Percentiles rank a stretch among this genome's conserved stretches.
Conservation (phyloP, 1,140 invertebrate species). For the Scylla paramamosain region DNA sequence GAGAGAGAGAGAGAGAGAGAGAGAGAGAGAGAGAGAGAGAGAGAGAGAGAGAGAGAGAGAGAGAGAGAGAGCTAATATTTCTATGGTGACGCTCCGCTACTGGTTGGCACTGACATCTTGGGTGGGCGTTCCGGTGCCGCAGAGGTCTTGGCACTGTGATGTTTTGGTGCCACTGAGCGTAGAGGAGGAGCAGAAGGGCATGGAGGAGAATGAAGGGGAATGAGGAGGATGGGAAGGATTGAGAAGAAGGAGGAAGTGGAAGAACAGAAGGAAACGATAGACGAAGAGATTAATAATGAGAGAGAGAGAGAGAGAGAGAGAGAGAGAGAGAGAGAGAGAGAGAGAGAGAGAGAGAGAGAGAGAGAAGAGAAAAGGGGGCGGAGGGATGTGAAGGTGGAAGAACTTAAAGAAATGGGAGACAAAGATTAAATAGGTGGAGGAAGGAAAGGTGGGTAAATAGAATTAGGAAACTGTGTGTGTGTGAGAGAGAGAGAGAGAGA, state of each 20-base stretch:
- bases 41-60: no score
- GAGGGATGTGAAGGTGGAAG: no score
- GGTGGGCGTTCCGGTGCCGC: not conserved
- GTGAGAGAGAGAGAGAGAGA: no score
- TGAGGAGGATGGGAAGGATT: not conserved
- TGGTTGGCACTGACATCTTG: not conserved
- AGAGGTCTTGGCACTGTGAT: not conserved
- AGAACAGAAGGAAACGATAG: no score
- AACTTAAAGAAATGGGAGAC: no score
- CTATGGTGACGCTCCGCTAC: not conserved
- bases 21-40: not conserved
- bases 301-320: not conserved
- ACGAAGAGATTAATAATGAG: not conserved
- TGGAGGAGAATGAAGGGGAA: not conserved
- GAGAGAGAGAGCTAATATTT: not conserved
- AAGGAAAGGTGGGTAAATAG: no score
- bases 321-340: no score
- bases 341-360: no score
- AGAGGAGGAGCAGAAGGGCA: not conserved
- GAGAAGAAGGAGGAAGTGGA: not conserved
- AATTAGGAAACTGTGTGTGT: no score
- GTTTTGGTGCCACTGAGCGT: not conserved
- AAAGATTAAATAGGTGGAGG: no score
- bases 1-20: not conserved
- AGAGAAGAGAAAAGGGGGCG: no score